These are phyloP conservation scores for Ornithoptera alexandrae DNA, from an alignment of 2,888 invertebrate genomes.

Conservation along the genomic window DNA sequence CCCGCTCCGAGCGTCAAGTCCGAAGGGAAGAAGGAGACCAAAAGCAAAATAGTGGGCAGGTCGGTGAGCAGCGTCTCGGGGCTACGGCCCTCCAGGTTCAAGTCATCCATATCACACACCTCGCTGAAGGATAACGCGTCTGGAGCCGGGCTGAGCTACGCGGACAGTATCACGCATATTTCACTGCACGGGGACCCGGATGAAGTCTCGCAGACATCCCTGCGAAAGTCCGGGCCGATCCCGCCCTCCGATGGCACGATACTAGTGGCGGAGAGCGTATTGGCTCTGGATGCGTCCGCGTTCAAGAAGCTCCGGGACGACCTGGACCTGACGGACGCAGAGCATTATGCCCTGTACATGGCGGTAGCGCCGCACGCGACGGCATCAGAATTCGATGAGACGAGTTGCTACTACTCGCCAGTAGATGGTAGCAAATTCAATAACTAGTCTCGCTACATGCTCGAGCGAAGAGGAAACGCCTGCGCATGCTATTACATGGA, in stretches of 20 bases:
- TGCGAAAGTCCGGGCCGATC: conserved; percentile 49
- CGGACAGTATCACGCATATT: conserved; percentile 83
- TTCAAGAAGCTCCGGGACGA: conserved; percentile 73
- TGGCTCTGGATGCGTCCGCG: conserved; percentile 66
- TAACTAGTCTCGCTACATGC: conserved; percentile 36
- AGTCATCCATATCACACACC: conserved; percentile 64
- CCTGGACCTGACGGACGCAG: conserved; percentile 90
- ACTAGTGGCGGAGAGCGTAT: conserved; percentile 78
- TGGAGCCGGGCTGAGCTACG: conserved; percentile 66
- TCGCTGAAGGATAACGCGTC: conserved; percentile 70
- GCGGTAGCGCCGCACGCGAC: conserved; percentile 92
- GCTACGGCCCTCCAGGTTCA: conserved; percentile 74
- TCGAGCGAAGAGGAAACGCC: too few relatives aligned
- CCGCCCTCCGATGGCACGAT: conserved; percentile 80
- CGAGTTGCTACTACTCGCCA: conserved; percentile 91
- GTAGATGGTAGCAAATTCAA: conserved; percentile 88
- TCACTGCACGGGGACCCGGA: conserved; percentile 82
- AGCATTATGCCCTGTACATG: conserved; percentile 93
- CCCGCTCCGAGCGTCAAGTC: conserved; percentile 69
- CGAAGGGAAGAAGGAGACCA: conserved; percentile 53
- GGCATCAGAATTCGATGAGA: conserved; percentile 92
- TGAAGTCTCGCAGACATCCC: conserved; percentile 57
- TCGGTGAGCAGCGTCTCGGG: conserved; percentile 83
- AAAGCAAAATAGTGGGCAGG: conserved; percentile 75
- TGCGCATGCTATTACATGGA: too few relatives aligned